Percentiles rank a stretch among this genome's conserved stretches.
These are phyloP conservation scores for Drosophila fuyamai DNA, from an alignment of 1,140 invertebrate species.

Conservation along the genomic window DNA sequence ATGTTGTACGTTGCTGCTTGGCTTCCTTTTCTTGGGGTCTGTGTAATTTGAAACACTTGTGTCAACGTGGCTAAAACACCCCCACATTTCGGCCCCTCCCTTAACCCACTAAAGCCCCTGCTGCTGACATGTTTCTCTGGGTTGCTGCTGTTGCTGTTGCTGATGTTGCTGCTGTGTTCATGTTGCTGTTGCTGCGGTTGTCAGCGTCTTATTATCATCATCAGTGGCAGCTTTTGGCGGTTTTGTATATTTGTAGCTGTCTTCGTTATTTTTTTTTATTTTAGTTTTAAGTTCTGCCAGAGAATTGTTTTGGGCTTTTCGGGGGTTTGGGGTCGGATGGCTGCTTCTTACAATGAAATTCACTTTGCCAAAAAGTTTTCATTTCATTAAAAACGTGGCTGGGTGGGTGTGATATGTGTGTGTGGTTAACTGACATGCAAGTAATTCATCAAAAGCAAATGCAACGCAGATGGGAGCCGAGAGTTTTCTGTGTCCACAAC, in stretches of 20 bases:
- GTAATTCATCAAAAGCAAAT: slow-evolving; percentile 78
- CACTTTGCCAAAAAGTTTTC: slow-evolving; percentile 83
- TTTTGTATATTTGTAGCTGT: slow-evolving; percentile 58
- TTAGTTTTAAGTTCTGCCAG: slow-evolving; percentile 66
- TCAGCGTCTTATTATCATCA: slow-evolving; percentile 83
- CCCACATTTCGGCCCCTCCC: not conserved
- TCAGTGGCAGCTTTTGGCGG: slow-evolving; percentile 82
- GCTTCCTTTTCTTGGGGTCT: slow-evolving; percentile 39
- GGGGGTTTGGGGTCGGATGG: slow-evolving; percentile 5
- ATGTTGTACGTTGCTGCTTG: slow-evolving; percentile 33
- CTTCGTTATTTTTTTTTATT: slow-evolving; percentile 30
- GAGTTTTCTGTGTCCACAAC: slow-evolving; percentile 43
- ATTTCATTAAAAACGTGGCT: slow-evolving; percentile 75
- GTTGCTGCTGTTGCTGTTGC: slow-evolving; percentile 23
- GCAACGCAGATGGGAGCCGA: slow-evolving; percentile 56
- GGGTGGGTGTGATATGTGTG: slow-evolving; percentile 39
- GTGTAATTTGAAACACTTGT: slow-evolving; percentile 84
- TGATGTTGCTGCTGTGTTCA: slow-evolving; percentile 49
- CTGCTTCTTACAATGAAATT: slow-evolving; percentile 76
- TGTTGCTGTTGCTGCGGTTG: slow-evolving; percentile 76
- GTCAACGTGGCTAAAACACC: slow-evolving; percentile 52
- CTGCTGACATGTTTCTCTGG: slow-evolving; percentile 33
- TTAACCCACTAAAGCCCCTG: slow-evolving; percentile 1
- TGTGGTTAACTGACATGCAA: slow-evolving; percentile 53
- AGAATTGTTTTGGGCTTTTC: slow-evolving; percentile 58